A percentile compares a stretch with the other conserved stretches of the same genome.
phyloP scores from a whole-genome alignment of 2,888 invertebrate species.

The Chymomyza procnemis region DNA sequence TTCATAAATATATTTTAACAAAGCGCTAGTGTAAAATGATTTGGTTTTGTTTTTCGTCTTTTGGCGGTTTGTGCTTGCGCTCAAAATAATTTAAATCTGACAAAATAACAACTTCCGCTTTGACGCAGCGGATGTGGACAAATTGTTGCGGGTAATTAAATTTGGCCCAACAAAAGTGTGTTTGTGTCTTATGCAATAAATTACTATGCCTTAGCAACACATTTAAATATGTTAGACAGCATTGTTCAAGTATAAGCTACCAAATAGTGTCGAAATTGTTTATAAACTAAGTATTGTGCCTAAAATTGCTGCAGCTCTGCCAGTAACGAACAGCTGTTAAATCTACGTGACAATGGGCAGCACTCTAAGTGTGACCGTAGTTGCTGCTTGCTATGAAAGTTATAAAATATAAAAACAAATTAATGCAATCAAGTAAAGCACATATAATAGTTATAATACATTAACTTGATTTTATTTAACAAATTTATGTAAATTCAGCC shows the following conservation, averaged over 20 bases:
- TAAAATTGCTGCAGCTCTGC: neutral
- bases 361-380: neutral
- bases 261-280: neutral
- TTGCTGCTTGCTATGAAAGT: neutral
- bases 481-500: too few relatives aligned
- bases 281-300: neutral
- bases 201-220: neutral
- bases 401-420: neutral
- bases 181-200: neutral
- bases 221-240: neutral
- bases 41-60: neutral
- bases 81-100: conserved; percentile 41
- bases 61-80: neutral
- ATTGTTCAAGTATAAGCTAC: neutral
- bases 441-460: neutral
- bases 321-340: neutral
- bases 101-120: conserved; percentile 58
- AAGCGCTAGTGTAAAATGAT: neutral
- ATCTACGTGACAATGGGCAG: neutral
- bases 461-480: neutral
- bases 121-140: neutral
- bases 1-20: neutral
- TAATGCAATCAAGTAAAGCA: neutral
- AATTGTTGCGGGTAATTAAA: neutral
- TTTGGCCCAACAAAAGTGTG: neutral